Evolutionary conservation across 1,140 invertebrate species (phyloP), one percentile per base, ranked within the genome.

Genomic region (Zaprionus capensis): DNA sequence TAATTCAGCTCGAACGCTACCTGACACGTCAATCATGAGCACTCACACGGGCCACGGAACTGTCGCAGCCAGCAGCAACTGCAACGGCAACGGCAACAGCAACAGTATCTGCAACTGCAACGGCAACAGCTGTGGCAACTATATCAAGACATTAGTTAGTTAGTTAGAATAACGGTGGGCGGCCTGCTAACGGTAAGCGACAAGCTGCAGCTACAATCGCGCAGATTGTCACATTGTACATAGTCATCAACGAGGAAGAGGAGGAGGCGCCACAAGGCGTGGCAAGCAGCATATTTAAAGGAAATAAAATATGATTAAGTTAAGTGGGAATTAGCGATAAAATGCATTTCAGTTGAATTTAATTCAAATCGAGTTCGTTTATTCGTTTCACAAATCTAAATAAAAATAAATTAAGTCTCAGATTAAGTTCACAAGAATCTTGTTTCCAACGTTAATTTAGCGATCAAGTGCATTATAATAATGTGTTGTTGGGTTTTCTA

Each of bases 91-190:
- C 20, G 79, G 59, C 65, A 61, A 31, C 71, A 64, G 71, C 36
- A 26, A 67, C 36, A 6, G 34, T 22, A 55, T 24, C 70, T 70
- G 71, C 80, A 84, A 81, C 57, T 76, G 22, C 61, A 34, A 15
- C 26, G 67, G 63, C 72, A 67, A 57, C 75, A 71, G 67, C 71
- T 71, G 67, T 74, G 81, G 77, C 84, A 88, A 85, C 78, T 88
- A 88, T 90, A 88, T 88, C 85, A 88, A 79, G 71, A 75, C 76
- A 83, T 90, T 88, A 88, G 85, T 77, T 88, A 85, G 85, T 74
- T 88, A 90, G 84, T 84, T 90, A 88, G 82, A 65, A 71, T 72
- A 81, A 81, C 73, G 58, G 53, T 70, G 41, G 71, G 66, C 49
- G 38, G 49, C 62, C 70, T 68, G 58, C 49, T 34, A 74, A 56